Evolutionary conservation across 1,140 invertebrate species (phyloP), one percentile per base, ranked within the genome.

Genomic region (Probaryconus sp.): DNA sequence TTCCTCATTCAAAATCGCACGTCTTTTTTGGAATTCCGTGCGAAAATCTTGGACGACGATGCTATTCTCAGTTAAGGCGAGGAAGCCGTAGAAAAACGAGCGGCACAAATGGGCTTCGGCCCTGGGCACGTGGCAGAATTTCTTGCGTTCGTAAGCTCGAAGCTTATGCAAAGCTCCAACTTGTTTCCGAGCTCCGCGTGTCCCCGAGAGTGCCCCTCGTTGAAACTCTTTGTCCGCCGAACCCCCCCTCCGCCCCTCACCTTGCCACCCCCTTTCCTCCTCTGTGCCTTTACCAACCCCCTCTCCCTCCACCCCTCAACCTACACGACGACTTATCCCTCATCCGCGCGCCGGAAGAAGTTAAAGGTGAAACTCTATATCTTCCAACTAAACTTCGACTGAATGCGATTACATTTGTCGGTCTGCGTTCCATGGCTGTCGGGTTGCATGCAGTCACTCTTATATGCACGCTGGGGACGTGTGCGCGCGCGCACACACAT

Each of bases 101-200:
- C 43, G 5, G 56, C 51, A 47, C 64, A 60, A 79, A 71, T 74
- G 65, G n/a, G 76, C 73, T 75, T 74, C 70, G 58, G 68, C 42
- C 65, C 64, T 65, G 55, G 65, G 73, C 72, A 79, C 70, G 72
- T 77, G 74, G 50, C 71, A 67, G 72, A 65, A 79, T 77, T 79
- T 77, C 71, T 72, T 76, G 67, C 56, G 55, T 45, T 61, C 68
- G 58, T 69, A 69, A 78, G 55, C 58, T 35, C 48, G 31, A 71
- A 51, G 70, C 68, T 73, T 71, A 76, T 70, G 69, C 64, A 79
- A 71, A 79, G 72, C 68, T 79, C 42, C 55, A 58, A 77, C 75
- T 77, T 77, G 75, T 77, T 72, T 65, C 56, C 47, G 47, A 68
- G 58, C 53, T 28, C 37, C 20, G 55, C 18, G 48, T 24, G 50